Conservation (phyloP, 2,888 invertebrate genomes). For the Dryocosmus kuriphilus region DNA sequence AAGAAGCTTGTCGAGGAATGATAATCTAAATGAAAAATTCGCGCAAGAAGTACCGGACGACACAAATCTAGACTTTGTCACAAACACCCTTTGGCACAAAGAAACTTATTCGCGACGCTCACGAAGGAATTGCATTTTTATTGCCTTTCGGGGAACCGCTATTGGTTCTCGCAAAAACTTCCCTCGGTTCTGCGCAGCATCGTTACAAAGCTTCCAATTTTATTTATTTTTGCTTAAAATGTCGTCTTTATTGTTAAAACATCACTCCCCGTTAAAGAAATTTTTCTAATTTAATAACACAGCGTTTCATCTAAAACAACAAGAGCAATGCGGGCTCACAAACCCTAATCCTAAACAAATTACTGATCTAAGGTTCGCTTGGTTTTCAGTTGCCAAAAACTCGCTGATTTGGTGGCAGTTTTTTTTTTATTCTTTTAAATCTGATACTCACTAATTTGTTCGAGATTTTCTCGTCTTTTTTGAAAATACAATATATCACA, state of each 20-base stretch:
- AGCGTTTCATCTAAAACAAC: constrained; percentile 21
- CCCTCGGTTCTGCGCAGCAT: constrained; percentile 2
- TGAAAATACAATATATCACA: constrained; percentile 7
- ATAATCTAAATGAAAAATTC: constrained; percentile 38
- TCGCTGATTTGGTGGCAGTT: neutral
- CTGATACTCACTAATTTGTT: constrained; percentile 24
- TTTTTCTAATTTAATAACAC: constrained; percentile 36
- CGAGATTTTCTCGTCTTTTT: neutral
- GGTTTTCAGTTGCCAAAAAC: neutral
- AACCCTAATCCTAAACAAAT: constrained; percentile 5
- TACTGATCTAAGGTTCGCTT: constrained; percentile 8
- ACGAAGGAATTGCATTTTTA: constrained; percentile 39
- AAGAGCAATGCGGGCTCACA: constrained; percentile 4
- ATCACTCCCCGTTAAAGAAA: constrained; percentile 15
- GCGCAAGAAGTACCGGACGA: constrained; percentile 37
- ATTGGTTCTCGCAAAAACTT: neutral
- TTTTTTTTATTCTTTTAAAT: neutral
- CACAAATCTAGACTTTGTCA: constrained; percentile 33
- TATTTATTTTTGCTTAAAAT: neutral
- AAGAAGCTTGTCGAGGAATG: constrained; percentile 20
- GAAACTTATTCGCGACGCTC: constrained; percentile 34
- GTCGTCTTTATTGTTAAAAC: neutral
- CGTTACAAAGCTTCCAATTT: constrained; percentile 36
- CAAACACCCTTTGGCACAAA: constrained; percentile 40
- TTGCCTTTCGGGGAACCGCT: neutral